phyloP scores from a whole-genome alignment of 2,113 vertebrate species.

The Setophaga kirtlandii region DNA sequence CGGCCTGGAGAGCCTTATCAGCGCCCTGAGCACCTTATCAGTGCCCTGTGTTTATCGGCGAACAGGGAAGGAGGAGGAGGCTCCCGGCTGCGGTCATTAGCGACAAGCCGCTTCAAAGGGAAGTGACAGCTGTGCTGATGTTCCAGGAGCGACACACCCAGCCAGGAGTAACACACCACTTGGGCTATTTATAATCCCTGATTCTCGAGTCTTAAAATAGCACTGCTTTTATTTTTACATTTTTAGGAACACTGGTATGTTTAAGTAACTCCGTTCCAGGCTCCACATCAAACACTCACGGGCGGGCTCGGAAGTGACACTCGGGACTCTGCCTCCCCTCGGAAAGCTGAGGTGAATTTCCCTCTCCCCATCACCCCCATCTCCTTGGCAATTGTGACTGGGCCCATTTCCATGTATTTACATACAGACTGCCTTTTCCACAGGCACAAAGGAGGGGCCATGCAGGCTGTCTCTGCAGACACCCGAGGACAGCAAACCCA shows the following conservation, averaged over 20 bases:
- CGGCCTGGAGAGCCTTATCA: neutral
- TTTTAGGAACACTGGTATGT: neutral
- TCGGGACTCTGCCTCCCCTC: neutral
- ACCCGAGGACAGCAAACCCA: neutral
- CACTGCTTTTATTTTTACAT: conserved; percentile 11
- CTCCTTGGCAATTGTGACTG: neutral
- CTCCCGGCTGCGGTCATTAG: neutral
- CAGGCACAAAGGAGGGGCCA: neutral
- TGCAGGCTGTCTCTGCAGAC: neutral
- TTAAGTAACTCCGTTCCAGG: neutral
- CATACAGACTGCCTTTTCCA: neutral
- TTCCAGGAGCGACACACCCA: conserved; percentile 4
- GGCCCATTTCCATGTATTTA: neutral
- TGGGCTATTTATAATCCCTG: conserved; percentile 46
- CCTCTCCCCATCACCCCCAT: neutral
- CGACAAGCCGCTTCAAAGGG: neutral
- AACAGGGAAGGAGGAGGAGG: neutral
- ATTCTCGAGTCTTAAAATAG: conserved; percentile 42
- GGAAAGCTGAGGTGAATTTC: neutral
- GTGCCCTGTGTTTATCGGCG: neutral
- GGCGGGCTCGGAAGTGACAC: neutral
- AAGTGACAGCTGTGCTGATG: conserved; percentile 7
- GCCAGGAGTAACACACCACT: conserved; percentile 21
- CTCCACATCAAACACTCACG: neutral
- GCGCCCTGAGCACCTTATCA: neutral